Evolutionary conservation across 2,113 vertebrate species (phyloP).

Genomic region (Paratilapia polleni): DNA sequence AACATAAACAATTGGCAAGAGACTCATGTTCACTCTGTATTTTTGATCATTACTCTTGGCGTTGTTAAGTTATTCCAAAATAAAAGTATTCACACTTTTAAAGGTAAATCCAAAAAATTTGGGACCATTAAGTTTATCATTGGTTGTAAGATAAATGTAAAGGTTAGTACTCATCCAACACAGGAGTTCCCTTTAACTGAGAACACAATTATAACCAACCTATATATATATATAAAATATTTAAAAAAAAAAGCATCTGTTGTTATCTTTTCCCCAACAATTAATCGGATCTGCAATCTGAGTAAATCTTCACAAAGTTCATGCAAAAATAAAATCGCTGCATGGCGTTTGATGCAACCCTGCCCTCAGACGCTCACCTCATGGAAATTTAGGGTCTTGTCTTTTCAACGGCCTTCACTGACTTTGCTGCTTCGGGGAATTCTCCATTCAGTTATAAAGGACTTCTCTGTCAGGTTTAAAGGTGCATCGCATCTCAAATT

Average conservation of each 20-base stretch:
- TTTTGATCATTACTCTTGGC: conserved; percentile 16
- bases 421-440: conserved; percentile 2
- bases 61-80: not conserved
- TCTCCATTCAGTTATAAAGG: not conserved
- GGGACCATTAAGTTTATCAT: conserved; percentile 2
- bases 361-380: not conserved
- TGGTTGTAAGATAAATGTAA: conserved; percentile 18
- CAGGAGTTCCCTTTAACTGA: not conserved
- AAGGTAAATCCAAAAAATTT: conserved; percentile 12
- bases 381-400: conserved; percentile 30
- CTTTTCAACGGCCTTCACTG: not conserved
- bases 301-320: conserved; percentile 30
- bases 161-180: conserved; percentile 6
- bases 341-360: conserved; percentile 14
- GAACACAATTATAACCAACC: not conserved
- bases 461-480: not conserved
- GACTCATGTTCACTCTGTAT: not conserved
- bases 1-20: not conserved
- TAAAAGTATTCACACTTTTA: conserved; percentile 1
- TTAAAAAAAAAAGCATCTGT: not conserved
- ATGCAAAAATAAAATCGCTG: conserved; percentile 44
- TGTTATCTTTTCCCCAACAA: not conserved
- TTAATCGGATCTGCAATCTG: conserved; percentile 26
- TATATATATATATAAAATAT: not conserved
- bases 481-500: not conserved